Evolutionary conservation across 2,113 vertebrate genomes (phyloP).

Genomic region (Oenanthe oenanthe): DNA sequence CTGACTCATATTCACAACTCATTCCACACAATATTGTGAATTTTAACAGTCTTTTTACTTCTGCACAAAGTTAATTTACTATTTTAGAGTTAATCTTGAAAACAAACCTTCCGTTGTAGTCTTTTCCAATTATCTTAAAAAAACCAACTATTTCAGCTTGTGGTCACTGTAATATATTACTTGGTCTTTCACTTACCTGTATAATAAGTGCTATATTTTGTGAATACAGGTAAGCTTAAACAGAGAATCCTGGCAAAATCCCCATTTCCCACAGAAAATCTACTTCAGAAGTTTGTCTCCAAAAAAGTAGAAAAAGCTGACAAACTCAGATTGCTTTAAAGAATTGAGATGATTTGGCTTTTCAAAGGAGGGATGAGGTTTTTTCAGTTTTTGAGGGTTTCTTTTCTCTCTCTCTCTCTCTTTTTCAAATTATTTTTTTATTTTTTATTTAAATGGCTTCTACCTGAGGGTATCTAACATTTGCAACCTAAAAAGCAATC

Average conservation of each 20-base stretch:
- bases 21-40: not conserved
- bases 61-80: not conserved
- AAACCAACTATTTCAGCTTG: not conserved
- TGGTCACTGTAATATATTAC: not conserved
- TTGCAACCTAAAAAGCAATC: not conserved
- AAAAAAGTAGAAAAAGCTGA: not conserved
- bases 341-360: not conserved
- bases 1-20: not conserved
- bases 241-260: not conserved
- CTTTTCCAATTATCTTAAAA: not conserved
- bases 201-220: not conserved
- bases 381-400: not conserved
- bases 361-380: not conserved
- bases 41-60: not conserved
- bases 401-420: fast-evolving
- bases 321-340: not conserved
- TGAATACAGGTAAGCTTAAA: not conserved
- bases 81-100: not conserved
- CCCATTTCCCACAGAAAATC: not conserved
- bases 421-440: not conserved
- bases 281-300: not conserved
- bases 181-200: not conserved
- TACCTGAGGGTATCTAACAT: fast-evolving
- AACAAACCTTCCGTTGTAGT: not conserved
- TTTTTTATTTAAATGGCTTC: not conserved